Base-by-base conservation (phyloP, 1,140 invertebrate genomes). In the Plectrocnemia conspersa region DNA sequence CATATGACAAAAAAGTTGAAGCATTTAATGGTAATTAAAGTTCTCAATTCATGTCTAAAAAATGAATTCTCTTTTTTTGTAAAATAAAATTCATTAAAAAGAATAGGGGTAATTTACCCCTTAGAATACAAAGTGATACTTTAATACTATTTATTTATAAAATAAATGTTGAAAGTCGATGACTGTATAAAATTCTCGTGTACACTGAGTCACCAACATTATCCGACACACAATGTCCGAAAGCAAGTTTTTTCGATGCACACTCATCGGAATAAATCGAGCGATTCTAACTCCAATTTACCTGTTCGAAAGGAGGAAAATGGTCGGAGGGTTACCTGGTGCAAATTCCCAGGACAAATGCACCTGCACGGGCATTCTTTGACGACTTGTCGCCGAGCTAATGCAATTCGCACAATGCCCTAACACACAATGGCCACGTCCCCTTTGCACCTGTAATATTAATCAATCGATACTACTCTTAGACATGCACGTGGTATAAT, bases 401-500 rank as follows among this genome's bases (percentile, higher is more conserved):
- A 47, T 33, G 47, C 47, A 50, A 50, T 50, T 38, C 47, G 13
- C 33, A 50, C 47, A 50, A 50, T 50, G 22, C 33, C 25, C 11
- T 5, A 24, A 2, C 15, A 38, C 13, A 50, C 47, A 50, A 50
- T 50, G 25, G 44, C 22, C 46, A 11, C 18, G 23, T 46, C 16
- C 13, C 21, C 2, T 18, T 24, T 36, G 33, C 47, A 50, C 47
- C 47, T 50, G 47, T 50, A n/a, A n/a, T n/a, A 21, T 25, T 38
- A 38, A 38, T 38, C 35, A 38, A 38, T 38, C 13, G 35, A 38
- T 38, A 16, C 7, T 16, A 38, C 35, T 38, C 18, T 38, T 38
- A 16, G 11, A 16, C 15, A 16, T 7, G 35, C 15, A 16, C 35
- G 13, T 38, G 15, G n/a, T n/a, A n/a, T n/a, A n/a, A n/a, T n/a